Conservation (phyloP, 1,140 invertebrate genomes). For the Lysiphlebus fabarum region DNA sequence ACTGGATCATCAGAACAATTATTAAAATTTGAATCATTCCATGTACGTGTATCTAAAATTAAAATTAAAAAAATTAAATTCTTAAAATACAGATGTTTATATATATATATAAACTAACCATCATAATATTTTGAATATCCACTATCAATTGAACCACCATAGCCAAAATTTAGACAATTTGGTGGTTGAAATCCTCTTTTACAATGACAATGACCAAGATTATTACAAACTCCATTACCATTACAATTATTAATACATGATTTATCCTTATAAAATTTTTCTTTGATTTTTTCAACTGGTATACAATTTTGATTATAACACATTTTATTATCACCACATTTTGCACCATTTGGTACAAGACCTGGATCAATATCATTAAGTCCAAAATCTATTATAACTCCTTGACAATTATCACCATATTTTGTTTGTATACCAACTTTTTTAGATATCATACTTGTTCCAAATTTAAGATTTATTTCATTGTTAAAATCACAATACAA, state of each 20-base stretch:
- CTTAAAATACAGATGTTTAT: not conserved
- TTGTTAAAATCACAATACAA: slow-evolving; percentile 91
- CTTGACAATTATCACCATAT: slow-evolving; percentile 51
- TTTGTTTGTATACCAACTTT: slow-evolving; percentile 80
- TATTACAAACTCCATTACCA: slow-evolving; percentile 70
- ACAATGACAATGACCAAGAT: slow-evolving; percentile 90
- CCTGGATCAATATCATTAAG: no score
- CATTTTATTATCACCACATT: no score
- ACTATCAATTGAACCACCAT: slow-evolving; percentile 88
- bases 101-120: slow-evolving; percentile 54
- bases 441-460: slow-evolving; percentile 86
- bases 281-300: no score
- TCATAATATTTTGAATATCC: slow-evolving; percentile 86
- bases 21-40: no score
- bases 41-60: not conserved
- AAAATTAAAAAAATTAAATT: not conserved
- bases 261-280: no score
- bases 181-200: slow-evolving; percentile 84
- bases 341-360: no score
- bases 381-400: no score
- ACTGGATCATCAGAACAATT: no score
- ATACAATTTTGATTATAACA: no score
- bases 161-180: slow-evolving; percentile 78
- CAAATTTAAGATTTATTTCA: slow-evolving; percentile 85
- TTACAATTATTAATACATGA: no score